Evolutionary conservation across 1,140 invertebrate species (phyloP), one percentile per base, ranked within the genome.

Genomic region (Hypothenemus hampei): DNA sequence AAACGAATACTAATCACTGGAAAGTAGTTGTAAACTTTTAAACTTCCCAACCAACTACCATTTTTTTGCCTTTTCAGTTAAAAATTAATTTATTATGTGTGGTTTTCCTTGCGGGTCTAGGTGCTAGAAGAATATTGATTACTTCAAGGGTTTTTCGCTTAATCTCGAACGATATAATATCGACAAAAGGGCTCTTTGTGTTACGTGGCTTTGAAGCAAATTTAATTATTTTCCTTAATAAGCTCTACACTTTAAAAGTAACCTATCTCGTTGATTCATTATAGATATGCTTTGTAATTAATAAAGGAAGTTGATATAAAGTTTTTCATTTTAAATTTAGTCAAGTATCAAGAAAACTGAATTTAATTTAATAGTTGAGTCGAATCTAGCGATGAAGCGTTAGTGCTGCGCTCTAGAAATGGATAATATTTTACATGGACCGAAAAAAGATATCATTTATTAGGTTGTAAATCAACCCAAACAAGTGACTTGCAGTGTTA

Each of bases 401-500:
- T n/a, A n/a, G n/a, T n/a, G n/a, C n/a, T n/a, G n/a, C n/a, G n/a
- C n/a, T n/a, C n/a, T n/a, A n/a, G n/a, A n/a, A n/a, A n/a, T n/a
- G n/a, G n/a, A 31, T 31, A 11, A 31, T 11, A 31, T 31, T 11
- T 31, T 13, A 31, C 13, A 31, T 31, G 8, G 26, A 29, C 11
- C 40, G 40, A 22, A 43, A 46, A 33, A 31, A 31, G 24, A 46
- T 20, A 33, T 29, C 44, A 46, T 46, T 33, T 46, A 46, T 46
- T 46, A 31, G 20, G n/a, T 29, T 4, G 44, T 46, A 46, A 46
- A 46, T 46, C 26, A 46, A 46, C 24, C 44, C 19, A 33, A 46
- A 46, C 44, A 46, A 46, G 44, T 31, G 44, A 46, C 44, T 46
- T 46, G 44, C 44, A 46, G 29, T 46, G 24, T 29, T 31, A 46